phyloP scores from a whole-genome alignment of 2,113 vertebrate species.

The Ardeotis arabs region DNA sequence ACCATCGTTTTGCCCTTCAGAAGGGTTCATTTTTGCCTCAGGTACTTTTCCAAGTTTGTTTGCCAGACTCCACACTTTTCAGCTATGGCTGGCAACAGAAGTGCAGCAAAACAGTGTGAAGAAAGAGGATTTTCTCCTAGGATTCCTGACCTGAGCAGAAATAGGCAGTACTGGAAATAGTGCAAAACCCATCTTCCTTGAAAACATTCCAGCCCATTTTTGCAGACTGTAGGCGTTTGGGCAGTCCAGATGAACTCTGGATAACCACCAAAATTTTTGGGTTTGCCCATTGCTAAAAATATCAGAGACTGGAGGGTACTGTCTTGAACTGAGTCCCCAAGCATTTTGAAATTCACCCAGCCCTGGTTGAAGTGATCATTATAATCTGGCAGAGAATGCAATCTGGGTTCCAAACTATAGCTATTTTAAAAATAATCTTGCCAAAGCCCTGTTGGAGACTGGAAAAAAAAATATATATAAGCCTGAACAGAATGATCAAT shows the following conservation, averaged over 20 bases:
- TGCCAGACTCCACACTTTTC: neutral
- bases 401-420: slow-evolving; percentile 33
- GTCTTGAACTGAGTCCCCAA: slow-evolving; percentile 15
- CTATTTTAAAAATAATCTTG: slow-evolving; percentile 44
- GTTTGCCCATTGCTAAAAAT: slow-evolving; percentile 44
- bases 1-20: neutral
- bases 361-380: slow-evolving; percentile 52
- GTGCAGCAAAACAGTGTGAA: neutral
- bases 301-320: slow-evolving; percentile 38
- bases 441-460: neutral
- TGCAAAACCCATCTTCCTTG: slow-evolving; percentile 33
- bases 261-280: slow-evolving; percentile 56
- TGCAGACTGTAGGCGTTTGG: slow-evolving; percentile 51
- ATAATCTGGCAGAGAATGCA: slow-evolving; percentile 42
- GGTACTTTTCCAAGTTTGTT: neutral
- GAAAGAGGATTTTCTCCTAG: slow-evolving; percentile 42
- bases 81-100: neutral
- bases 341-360: slow-evolving; percentile 50
- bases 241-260: slow-evolving; percentile 56
- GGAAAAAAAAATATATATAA: neutral
- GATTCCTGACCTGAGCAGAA: slow-evolving; percentile 35
- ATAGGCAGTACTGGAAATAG: slow-evolving; percentile 47
- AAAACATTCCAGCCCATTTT: slow-evolving; percentile 43
- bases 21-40: neutral
- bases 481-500: neutral